Evolutionary conservation across 2,888 invertebrate species (phyloP).

Genomic region (Caenorhabditis panamensis): DNA sequence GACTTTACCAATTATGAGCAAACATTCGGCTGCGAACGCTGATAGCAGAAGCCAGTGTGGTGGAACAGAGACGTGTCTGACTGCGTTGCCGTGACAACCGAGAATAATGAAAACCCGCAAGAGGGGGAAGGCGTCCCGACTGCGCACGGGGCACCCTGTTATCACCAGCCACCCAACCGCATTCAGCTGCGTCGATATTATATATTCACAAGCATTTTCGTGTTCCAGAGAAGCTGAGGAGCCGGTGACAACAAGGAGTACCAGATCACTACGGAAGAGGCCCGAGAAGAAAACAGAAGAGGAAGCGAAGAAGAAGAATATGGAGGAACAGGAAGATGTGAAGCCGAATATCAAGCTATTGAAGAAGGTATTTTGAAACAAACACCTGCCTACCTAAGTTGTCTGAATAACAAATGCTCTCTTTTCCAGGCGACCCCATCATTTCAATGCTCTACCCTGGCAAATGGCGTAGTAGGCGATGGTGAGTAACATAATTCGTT

Average conservation of each 20-base stretch:
- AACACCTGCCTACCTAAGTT: neutral
- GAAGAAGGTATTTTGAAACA: conserved; percentile 18
- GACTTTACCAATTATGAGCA: neutral
- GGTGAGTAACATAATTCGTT: neutral
- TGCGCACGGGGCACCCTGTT: neutral
- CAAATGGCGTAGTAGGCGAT: conserved; percentile 13
- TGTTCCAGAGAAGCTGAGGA: conserved; percentile 9
- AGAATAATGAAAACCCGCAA: conserved; percentile 22
- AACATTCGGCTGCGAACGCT: neutral
- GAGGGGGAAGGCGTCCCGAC: neutral
- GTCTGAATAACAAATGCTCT: neutral
- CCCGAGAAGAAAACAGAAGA: conserved; percentile 1
- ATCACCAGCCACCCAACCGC: neutral
- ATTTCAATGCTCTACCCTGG: conserved; percentile 16
- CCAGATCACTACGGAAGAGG: conserved; percentile 21
- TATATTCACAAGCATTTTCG: neutral
- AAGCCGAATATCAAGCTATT: conserved; percentile 38
- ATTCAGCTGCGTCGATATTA: neutral
- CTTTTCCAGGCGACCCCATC: conserved; percentile 6
- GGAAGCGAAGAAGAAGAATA: neutral
- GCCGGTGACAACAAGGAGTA: conserved; percentile 8
- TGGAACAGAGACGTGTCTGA: neutral
- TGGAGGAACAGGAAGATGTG: conserved; percentile 7
- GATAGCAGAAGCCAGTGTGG: conserved; percentile 16
- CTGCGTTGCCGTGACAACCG: conserved; percentile 20